Evolutionary conservation across 2,888 invertebrate species (phyloP), one percentile per base, ranked within the genome.

Genomic region (Apocheima hispidaria): DNA sequence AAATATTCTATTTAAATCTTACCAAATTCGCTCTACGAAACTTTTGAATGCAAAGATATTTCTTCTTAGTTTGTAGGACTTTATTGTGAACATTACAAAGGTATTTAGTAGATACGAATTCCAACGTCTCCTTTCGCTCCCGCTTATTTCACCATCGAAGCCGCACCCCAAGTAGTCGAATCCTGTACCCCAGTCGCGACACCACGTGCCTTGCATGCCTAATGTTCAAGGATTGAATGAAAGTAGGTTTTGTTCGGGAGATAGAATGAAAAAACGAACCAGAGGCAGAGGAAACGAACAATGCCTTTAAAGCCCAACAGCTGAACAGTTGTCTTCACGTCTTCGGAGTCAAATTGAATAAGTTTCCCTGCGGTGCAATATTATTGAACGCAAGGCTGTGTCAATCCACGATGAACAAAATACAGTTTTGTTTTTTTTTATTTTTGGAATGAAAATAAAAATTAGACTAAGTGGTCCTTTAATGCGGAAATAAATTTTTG

Each of bases 301-400:
- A 84, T 84, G 85, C 81, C 78, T 87, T 86, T 84, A 84, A 86
- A 83, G 85, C 74, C 78, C 74, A 81, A 82, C 49, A 14, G 12
- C 38, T 18, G 84, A 88, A 86, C 86, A 86, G 86, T 88, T 87
- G 88, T 90, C 86, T 56, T 36, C 52, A 38, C 57, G 52, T 46
- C 41, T 88, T 80, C 75, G 79, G 82, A 82, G 84, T 82, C 82
- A 90, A 88, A 90, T 91, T 88, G 88, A 90, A 90, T 91, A 90
- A 91, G 87, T 87, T 86, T 84, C 78, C 81, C 82, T 73, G 76
- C 80, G 79, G 81, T 77, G 84, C 86, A 82, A 84, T 87, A 86
- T 86, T 87, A 72, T 72, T 70, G 68, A 66, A 63, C 56, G 52
- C 46, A 48, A 35, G 26, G 43, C 35, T 26, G 58, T 63, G 58